Base-by-base conservation (phyloP, 2,888 invertebrate genomes). In the Aromia moschata region DNA sequence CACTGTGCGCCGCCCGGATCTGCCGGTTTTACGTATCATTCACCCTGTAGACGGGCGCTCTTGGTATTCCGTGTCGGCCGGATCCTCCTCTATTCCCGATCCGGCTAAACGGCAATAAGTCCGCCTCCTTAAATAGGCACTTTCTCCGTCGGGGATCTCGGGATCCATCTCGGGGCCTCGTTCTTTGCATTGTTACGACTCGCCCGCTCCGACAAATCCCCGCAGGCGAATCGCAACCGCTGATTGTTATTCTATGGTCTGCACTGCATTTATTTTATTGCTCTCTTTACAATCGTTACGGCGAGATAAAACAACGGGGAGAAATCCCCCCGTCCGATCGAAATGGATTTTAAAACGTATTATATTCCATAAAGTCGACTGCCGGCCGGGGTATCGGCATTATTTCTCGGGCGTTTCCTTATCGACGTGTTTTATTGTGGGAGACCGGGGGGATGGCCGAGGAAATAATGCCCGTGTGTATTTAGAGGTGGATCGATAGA, bases 221-320 rank as follows among this genome's bases (percentile, higher is more conserved):
- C 60, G 20, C 3, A 60, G 60, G 60, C 52, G 41, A 52, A 41
- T 52, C 43, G 40, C 59, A 64, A 67, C 66, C 64, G 56, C 70
- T 68, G 69, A 72, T 73, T 73, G 70, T 72, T 71, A 73, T 73
- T 73, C 70, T 70, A 72, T 69, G 70, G 70, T 71, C 70, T 68
- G 65, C 62, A 67, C 66, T 70, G 72, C 71, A 69, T 72, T 73
- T 71, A 72, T 67, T 73, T 72, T 73, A 73, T 73, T 71, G 71
- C 68, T 66, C 71, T 67, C 71, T 73, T 70, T 70, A 70, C 71
- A 69, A 64, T 65, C 70, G 69, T 72, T 71, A 70, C 60, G 69
- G 67, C 57, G 57, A 70, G 71, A 72, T 72, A 69, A 71, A 72
- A 71, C 68, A 70, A 63, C 60, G 51, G 53, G 58, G 64, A 49